Conservation (phyloP, 2,888 invertebrate genomes). For the Psylliodes chrysocephalus region DNA sequence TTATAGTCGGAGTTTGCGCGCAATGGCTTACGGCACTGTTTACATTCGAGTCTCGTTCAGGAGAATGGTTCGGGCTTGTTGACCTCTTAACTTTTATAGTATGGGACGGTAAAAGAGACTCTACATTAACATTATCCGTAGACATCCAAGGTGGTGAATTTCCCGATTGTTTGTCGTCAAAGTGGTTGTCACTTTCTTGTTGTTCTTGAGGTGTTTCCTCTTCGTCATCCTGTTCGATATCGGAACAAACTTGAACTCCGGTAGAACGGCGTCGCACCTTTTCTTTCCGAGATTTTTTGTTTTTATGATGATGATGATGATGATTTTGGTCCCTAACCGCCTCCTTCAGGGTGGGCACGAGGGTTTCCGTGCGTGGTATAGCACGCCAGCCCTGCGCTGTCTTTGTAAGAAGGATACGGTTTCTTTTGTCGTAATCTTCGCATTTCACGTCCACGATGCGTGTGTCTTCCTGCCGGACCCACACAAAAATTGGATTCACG, state of each 20-base stretch:
- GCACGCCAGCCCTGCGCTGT: conserved; percentile 85
- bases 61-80: conserved; percentile 43
- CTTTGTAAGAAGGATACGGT: conserved; percentile 84
- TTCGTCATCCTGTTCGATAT: conserved; percentile 50
- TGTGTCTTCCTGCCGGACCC: conserved; percentile 84
- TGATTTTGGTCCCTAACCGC: conserved; percentile 63
- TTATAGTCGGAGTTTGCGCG: conserved; percentile 58
- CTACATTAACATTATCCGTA: conserved; percentile 65
- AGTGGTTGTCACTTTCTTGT: conserved; percentile 22
- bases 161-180: conserved; percentile 18
- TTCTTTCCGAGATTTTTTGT: conserved; percentile 51
- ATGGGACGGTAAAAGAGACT: conserved; percentile 72
- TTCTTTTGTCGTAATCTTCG: conserved; percentile 88
- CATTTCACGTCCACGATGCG: conserved; percentile 85
- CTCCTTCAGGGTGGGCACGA: conserved; percentile 64
- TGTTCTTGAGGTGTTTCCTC: conserved; percentile 39
- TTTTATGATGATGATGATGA: conserved; percentile 54
- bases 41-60: conserved; percentile 55
- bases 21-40: conserved; percentile 59
- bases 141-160: conserved; percentile 61
- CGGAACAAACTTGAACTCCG: conserved; percentile 60
- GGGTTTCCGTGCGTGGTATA: conserved; percentile 80
- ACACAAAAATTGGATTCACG: conserved; percentile 85
- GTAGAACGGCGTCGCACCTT: conserved; percentile 59
- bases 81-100: conserved; percentile 67